A percentile compares a stretch with the other conserved stretches of the same genome.
Conservation (phyloP, 2,113 vertebrate species). For the Pan troglodytes region DNA sequence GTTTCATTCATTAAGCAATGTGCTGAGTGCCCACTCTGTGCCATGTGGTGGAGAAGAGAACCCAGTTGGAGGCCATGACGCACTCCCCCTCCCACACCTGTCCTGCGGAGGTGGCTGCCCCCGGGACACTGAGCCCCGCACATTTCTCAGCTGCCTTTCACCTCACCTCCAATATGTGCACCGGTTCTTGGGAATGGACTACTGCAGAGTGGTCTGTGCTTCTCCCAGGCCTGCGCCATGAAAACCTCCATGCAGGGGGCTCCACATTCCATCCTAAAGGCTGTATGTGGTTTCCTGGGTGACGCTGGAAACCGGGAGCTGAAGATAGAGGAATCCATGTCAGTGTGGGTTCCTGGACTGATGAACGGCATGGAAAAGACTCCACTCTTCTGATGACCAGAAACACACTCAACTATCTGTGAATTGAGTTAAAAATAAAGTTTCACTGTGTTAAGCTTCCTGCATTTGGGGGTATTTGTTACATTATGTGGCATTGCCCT, state of each 20-base stretch:
- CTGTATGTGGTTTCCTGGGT: accelerated
- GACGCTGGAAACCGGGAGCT: too few relatives aligned
- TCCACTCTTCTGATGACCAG: not conserved
- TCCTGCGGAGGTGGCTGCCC: not conserved
- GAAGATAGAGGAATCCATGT: not conserved
- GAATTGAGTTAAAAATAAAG: not conserved
- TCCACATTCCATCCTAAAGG: not conserved
- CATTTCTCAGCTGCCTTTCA: not conserved
- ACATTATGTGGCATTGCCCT: too few relatives aligned
- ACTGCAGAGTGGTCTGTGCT: not conserved
- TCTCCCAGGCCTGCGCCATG: not conserved
- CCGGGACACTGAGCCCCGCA: accelerated
- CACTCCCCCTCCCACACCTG: not conserved
- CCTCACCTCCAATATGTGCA: accelerated
- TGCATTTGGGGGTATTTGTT: not conserved
- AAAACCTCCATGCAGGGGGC: not conserved
- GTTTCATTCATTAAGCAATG: not conserved
- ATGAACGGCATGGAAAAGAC: not conserved
- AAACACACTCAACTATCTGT: not conserved
- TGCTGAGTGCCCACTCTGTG: too few relatives aligned
- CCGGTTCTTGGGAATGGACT: not conserved
- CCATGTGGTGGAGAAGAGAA: too few relatives aligned
- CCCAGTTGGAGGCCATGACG: accelerated
- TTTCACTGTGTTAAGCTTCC: not conserved
- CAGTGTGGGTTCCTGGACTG: not conserved